Base-by-base conservation (phyloP, 2,888 invertebrate species). In the Baronia brevicornis region DNA sequence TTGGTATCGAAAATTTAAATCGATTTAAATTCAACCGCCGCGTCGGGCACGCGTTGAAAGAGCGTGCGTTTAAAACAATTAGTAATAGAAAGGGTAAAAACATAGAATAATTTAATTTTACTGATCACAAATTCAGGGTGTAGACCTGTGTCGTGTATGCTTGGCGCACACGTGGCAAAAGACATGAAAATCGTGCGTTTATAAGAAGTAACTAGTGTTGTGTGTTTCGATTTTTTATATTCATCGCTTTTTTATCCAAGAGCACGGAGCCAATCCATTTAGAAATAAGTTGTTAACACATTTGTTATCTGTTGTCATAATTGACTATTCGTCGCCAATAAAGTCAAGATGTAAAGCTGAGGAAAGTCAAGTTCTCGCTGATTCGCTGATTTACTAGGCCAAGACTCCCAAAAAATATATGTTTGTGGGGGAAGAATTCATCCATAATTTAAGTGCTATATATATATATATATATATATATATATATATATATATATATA, bases 101-200 rank as follows among this genome's bases (percentile, higher is more conserved):
- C 62, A 61, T 62, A 63, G 73, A 74, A 70, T 74, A 66, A 61
- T 72, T 70, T 71, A 63, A 68, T 69, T n/a, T 62, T 59, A 60
- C 65, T 71, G 59, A 74, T 79, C 60, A 66, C 40, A 64, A 65
- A 84, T 84, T 77, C 82, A 72, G 71, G 68, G 64, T 68, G 72
- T 65, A 60, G 51, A 50, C 58, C 49, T 41, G 37, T 44, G 80
- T 84, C 82, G 82, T 84, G 82, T 84, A 65, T 64, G 55, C 43
- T 59, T 66, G 55, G 60, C 54, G 61, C 62, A 77, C 82, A 80
- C 82, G 82, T 84, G 82, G 82, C 79, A 62, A 60, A 47, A 46
- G 63, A 82, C 82, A 82, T 73, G 75, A 67, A 74, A 78, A 74
- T 82, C 82, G 82, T 84, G 82, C 63, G 55, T 66, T 60, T 52